phyloP scores from a whole-genome alignment of 2,113 vertebrate genomes.

The Oryzias curvinotus region DNA sequence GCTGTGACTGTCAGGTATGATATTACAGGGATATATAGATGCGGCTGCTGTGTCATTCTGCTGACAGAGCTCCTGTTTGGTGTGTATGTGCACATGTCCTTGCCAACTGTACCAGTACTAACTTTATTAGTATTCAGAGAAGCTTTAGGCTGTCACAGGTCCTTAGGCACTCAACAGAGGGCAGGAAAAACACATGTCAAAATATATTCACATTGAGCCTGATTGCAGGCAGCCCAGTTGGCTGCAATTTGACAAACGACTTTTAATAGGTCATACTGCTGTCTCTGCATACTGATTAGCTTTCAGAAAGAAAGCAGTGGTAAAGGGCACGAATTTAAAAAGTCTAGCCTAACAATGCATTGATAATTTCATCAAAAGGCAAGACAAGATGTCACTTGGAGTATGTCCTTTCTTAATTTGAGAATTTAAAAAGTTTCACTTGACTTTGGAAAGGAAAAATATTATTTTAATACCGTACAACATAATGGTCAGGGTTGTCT shows the following conservation, averaged over 20 bases:
- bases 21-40: slow-evolving; percentile 67
- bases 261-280: slow-evolving; percentile 76
- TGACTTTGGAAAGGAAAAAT: too few relatives aligned
- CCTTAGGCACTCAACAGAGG: slow-evolving; percentile 68
- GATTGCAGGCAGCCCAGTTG: slow-evolving; percentile 68
- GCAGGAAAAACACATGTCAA: slow-evolving; percentile 80
- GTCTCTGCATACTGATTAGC: slow-evolving; percentile 68
- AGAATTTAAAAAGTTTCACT: too few relatives aligned
- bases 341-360: slow-evolving; percentile 42
- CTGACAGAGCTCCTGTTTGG: slow-evolving; percentile 45
- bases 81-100: slow-evolving; percentile 25
- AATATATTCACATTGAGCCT: slow-evolving; percentile 74
- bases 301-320: slow-evolving; percentile 19
- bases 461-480: too few relatives aligned
- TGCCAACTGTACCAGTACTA: slow-evolving; percentile 51
- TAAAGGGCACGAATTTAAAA: slow-evolving; percentile 36
- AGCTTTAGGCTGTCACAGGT: slow-evolving; percentile 71
- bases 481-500: too few relatives aligned
- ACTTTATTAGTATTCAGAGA: slow-evolving; percentile 77
- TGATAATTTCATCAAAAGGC: slow-evolving; percentile 4
- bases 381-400: too few relatives aligned
- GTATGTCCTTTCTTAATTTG: too few relatives aligned
- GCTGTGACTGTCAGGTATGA: slow-evolving; percentile 69
- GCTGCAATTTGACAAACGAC: slow-evolving; percentile 79
- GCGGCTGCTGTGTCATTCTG: slow-evolving; percentile 55